phyloP scores from a whole-genome alignment of 2,797 vertebrate species.

The Muraenolepis orangiensis region DNA sequence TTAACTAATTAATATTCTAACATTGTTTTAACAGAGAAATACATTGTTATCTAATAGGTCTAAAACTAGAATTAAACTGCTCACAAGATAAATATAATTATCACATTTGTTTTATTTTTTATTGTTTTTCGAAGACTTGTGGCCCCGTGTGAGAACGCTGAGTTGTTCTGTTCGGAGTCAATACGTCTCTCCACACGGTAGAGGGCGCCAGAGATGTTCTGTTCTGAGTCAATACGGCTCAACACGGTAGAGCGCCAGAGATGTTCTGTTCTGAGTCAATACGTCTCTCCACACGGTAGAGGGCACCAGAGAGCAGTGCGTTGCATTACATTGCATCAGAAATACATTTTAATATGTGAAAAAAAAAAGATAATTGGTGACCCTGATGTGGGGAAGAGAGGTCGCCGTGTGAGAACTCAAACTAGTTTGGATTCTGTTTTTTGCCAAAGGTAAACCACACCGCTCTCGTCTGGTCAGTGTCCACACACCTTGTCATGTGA shows the following conservation, averaged over 20 bases:
- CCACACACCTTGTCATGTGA: neutral
- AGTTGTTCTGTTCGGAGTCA: slow-evolving; percentile 18
- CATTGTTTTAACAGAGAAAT: slow-evolving; percentile 38
- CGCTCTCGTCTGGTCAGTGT: slow-evolving; percentile 52
- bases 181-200: slow-evolving; percentile 35
- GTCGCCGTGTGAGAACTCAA: slow-evolving; percentile 41
- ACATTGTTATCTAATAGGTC: slow-evolving; percentile 63
- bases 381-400: neutral
- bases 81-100: slow-evolving; percentile 48
- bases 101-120: slow-evolving; percentile 51
- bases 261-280: slow-evolving; percentile 32
- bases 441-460: slow-evolving; percentile 70
- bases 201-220: slow-evolving; percentile 29
- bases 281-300: slow-evolving; percentile 35
- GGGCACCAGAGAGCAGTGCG: slow-evolving; percentile 28
- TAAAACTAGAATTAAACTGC: slow-evolving; percentile 64
- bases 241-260: slow-evolving; percentile 30
- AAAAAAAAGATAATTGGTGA: neutral
- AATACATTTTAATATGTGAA: slow-evolving; percentile 45
- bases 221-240: slow-evolving; percentile 33
- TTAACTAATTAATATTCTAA: slow-evolving; percentile 62
- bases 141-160: neutral
- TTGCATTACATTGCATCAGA: slow-evolving; percentile 46
- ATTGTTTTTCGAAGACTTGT: slow-evolving; percentile 37
- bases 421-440: slow-evolving; percentile 56